phyloP scores from a whole-genome alignment of 2,888 invertebrate species.

The Phalera bucephala region DNA sequence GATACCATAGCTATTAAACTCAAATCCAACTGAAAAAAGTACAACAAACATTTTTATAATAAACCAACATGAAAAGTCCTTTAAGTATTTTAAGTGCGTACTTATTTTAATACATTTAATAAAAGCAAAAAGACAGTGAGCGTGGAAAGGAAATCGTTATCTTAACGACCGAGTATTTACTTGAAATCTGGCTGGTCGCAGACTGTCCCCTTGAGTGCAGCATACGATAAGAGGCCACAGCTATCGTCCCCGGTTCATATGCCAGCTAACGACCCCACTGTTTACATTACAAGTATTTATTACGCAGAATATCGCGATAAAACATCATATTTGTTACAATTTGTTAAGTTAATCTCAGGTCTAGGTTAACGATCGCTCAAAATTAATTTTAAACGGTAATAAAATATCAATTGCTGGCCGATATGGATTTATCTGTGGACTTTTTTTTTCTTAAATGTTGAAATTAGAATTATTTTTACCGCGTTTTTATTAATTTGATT shows the following conservation, averaged over 20 bases:
- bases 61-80: conserved; percentile 57
- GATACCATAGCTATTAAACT: too few species aligned
- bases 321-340: conserved; percentile 56
- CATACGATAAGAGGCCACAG: conserved; percentile 65
- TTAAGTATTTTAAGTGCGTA: conserved; percentile 51
- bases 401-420: conserved; percentile 36
- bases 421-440: conserved; percentile 11
- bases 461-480: too few species aligned
- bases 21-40: too few species aligned
- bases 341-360: conserved; percentile 65
- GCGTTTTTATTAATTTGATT: too few species aligned
- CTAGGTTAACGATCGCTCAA: conserved; percentile 70
- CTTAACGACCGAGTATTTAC: conserved; percentile 76
- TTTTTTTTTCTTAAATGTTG: background rate
- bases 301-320: conserved; percentile 63
- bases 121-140: conserved; percentile 63
- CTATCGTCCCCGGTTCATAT: conserved; percentile 68
- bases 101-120: conserved; percentile 62
- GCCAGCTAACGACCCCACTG: conserved; percentile 79
- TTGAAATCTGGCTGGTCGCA: conserved; percentile 75
- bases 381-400: conserved; percentile 63
- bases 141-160: conserved; percentile 75
- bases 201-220: conserved; percentile 65
- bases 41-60: conserved; percentile 49
- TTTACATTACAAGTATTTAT: conserved; percentile 62